phyloP scores from a whole-genome alignment of 2,797 vertebrate species.

The Sarcoramphus papa region DNA sequence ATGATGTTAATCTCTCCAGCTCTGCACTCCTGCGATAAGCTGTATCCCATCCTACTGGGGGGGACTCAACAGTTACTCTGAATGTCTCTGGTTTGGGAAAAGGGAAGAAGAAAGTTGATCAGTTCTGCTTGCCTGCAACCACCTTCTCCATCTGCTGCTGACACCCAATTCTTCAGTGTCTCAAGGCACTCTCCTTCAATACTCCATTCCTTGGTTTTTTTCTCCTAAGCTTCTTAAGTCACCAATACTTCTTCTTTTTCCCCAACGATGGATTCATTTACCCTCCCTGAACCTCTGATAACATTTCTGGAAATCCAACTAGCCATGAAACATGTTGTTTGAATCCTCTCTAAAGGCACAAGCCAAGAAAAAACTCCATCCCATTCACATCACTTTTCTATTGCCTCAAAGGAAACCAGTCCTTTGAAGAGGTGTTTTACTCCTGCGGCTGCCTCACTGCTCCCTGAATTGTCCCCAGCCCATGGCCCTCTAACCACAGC shows the following conservation, averaged over 20 bases:
- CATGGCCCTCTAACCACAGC: neutral
- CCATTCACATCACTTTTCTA: neutral
- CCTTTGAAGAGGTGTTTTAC: neutral
- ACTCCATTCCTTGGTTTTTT: neutral
- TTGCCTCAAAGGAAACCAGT: neutral
- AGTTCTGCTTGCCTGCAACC: neutral
- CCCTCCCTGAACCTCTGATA: neutral
- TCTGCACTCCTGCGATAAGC: accelerated
- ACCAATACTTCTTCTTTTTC: neutral
- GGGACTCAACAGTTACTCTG: accelerated
- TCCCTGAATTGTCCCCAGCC: neutral
- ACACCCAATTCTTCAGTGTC: neutral
- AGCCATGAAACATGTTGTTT: neutral
- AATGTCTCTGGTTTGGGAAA: neutral
- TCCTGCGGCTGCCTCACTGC: neutral
- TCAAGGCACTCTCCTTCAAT: neutral
- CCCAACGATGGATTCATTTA: neutral
- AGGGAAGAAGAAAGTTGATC: too few relatives aligned
- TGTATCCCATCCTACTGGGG: neutral
- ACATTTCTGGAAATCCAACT: neutral
- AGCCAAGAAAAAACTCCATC: neutral
- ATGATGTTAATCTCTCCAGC: neutral
- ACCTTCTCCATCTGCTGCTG: neutral
- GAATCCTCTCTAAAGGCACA: neutral
- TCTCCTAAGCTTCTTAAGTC: neutral